Evolutionary conservation across 2,113 vertebrate species (phyloP), one percentile per base, ranked within the genome.

Genomic region (Furnarius figulus): DNA sequence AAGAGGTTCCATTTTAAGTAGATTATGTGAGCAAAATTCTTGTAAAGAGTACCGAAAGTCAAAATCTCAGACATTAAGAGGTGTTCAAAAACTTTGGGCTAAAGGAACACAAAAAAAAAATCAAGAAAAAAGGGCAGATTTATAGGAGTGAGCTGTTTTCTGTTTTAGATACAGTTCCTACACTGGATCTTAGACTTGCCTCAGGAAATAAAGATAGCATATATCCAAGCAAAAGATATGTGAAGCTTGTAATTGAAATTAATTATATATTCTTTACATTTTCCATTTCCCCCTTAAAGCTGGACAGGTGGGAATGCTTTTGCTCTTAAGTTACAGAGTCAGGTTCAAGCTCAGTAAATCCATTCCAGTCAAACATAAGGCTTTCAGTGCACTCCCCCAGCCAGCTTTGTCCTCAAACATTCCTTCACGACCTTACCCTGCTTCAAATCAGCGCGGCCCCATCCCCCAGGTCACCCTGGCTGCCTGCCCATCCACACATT

Each of bases 401-500:
- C 96, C 97, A 95, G 97, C 96, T 98, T 97, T 98, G 97, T 97
- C 97, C 98, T 97, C 91, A 94, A 97, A 97, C 98, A 98, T 98
- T 98, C 98, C 98, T 98, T 97, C 96, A 95, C 96, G 90, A 97
- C 98, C 96, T 98, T 97, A 95, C 94, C 97, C 97, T 97, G 97
- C 97, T 98, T 98, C 97, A 98, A 98, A 98, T 98, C 98, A 98
- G 96, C 93, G 94, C 92, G 96, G 97, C 94, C 96, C 97, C 96
- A 94, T 96, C 97, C 97, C 95, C 97, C 96, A 97, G 97, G 98
- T 98, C 97, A 98, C 90, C 77, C 97, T 98, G 98, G 98, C 98
- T 98, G 93, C 72, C 97, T 98, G 98, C 98, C 98, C 98, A 98
- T 97, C 97, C 97, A 97, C 98, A 98, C 98, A 98, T 98, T 98